phyloP scores from a whole-genome alignment of 2,888 invertebrate genomes.

The Heliconius ethilla region DNA sequence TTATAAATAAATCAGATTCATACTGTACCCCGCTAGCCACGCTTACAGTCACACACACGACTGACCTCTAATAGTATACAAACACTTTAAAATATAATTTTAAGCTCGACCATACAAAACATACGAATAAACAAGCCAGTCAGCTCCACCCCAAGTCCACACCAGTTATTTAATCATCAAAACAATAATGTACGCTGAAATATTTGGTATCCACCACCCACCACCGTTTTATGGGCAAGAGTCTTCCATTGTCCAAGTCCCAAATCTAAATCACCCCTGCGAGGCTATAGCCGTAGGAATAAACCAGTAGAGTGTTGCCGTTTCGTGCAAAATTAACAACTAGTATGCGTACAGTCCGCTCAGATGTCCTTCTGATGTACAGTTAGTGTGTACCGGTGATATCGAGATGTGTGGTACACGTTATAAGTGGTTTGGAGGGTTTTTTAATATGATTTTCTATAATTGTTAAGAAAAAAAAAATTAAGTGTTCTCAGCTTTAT shows the following conservation, averaged over 20 bases:
- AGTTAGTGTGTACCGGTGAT: conserved; percentile 59
- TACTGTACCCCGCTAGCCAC: no score
- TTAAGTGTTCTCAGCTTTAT: no score
- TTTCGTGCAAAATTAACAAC: conserved; percentile 68
- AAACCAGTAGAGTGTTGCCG: conserved; percentile 64
- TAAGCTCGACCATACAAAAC: background rate
- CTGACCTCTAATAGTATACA: background rate
- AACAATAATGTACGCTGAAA: conserved; percentile 40
- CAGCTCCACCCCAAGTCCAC: background rate
- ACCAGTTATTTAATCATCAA: conserved; percentile 26
- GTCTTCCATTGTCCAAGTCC: conserved; percentile 52
- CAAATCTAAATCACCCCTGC: conserved; percentile 57
- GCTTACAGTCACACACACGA: no score
- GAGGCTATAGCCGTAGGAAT: conserved; percentile 56
- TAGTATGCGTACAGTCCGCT: conserved; percentile 49
- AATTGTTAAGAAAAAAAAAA: background rate
- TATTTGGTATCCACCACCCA: conserved; percentile 42
- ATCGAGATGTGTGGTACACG: conserved; percentile 44
- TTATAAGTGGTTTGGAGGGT: conserved; percentile 11
- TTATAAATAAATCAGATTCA: no score
- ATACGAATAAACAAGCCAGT: background rate
- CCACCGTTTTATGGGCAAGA: conserved; percentile 52
- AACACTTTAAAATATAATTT: background rate
- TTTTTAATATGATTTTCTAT: background rate
- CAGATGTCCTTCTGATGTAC: conserved; percentile 55